Evolutionary conservation across 2,888 invertebrate genomes (phyloP).

Genomic region (Acrocyrtus sp.): DNA sequence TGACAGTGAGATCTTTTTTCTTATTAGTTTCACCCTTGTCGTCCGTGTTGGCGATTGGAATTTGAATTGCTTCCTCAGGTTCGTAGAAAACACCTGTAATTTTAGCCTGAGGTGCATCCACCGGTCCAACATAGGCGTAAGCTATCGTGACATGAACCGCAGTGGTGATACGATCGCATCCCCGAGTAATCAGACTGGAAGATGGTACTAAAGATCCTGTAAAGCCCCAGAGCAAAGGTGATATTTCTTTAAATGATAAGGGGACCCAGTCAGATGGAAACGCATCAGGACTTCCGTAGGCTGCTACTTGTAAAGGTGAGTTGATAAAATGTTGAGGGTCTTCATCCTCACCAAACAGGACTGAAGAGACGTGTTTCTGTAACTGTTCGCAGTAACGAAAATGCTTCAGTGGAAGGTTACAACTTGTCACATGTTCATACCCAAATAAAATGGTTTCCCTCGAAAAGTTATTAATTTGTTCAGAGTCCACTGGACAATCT

Average conservation of each 20-base stretch:
- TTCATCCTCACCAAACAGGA: constrained; percentile 44
- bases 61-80: constrained; percentile 54
- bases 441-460: constrained; percentile 46
- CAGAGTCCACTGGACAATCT: constrained; percentile 25
- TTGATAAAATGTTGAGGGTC: constrained; percentile 30
- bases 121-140: constrained; percentile 69
- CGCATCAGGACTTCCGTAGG: constrained; percentile 69
- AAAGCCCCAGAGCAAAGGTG: constrained; percentile 6
- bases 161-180: constrained; percentile 66
- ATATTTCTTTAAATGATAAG: constrained; percentile 64
- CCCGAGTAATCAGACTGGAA: constrained; percentile 60
- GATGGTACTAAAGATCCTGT: too few species aligned
- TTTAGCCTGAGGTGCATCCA: constrained; percentile 68
- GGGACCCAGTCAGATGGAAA: constrained; percentile 69
- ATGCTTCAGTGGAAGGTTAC: constrained; percentile 26
- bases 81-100: constrained; percentile 66
- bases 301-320: constrained; percentile 65
- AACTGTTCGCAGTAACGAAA: constrained; percentile 48
- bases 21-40: constrained; percentile 18
- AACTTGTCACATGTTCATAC: constrained; percentile 36
- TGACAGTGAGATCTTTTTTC: constrained; percentile 65
- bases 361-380: constrained; percentile 37
- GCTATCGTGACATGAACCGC: constrained; percentile 67
- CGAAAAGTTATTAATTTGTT: neutral
- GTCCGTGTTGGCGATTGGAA: constrained; percentile 27